Evolutionary conservation across 2,888 invertebrate species (phyloP), one percentile per base, ranked within the genome.

Genomic region (Zaprionus lineosus): DNA sequence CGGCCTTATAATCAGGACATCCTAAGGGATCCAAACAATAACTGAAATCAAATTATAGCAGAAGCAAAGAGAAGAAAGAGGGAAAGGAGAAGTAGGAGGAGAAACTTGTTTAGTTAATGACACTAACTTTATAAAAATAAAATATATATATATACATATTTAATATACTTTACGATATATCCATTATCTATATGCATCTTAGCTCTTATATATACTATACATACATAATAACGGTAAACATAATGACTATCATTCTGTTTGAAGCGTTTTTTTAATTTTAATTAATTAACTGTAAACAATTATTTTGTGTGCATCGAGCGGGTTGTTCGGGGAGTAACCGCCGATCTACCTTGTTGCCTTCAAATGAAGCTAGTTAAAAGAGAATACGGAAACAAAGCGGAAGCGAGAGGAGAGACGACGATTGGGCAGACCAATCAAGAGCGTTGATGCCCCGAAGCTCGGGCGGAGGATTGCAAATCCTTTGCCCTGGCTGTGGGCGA

Each of bases 331-430:
- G 36, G n/a, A 21, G 6, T 18, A 16, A 52, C 58, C 77, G 84
- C 76, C 70, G 67, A 84, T 79, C 86, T 86, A 88, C 87, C 88
- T 88, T 87, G 86, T 88, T 87, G 87, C 88, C 87, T 88, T 88
- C 87, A 88, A 87, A 87, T 82, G 88, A 88, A 88, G 88, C 88
- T 88, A 88, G 87, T 86, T 77, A 68, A 74, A 82, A 69, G 71
- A 16, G 8, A 31, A 2, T 6, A 19, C 18, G 11, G 43, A 44
- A 34, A 40, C 21, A 34, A 52, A 24, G 11, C 15, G 16, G 24
- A 24, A 24, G 24, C 2, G 39, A 28, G 33, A 8, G 41, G 43
- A 44, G 24, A 12, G 39, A 4, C 7, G 8, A 26, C 26, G 26
- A 1, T 4, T 31, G 47, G 40, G 9, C 34, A 4, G 19, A 14